Evolutionary conservation across 2,888 invertebrate species (phyloP).

Genomic region (Tetragonisca angustula): DNA sequence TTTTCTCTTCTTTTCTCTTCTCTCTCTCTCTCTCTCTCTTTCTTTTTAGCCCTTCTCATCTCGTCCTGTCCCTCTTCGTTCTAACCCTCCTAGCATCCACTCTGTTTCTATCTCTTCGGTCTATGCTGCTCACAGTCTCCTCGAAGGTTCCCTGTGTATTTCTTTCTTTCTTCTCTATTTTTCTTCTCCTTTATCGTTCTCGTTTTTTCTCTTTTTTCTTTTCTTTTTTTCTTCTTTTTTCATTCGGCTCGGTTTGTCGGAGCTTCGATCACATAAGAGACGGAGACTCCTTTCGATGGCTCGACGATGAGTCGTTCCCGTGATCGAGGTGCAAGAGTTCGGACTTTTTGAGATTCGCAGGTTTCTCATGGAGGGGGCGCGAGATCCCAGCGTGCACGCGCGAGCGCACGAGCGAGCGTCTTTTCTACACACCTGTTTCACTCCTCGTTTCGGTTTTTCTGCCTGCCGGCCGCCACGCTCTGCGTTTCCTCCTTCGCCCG

Average conservation of each 20-base stretch:
- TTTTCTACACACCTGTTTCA: conserved; percentile 33
- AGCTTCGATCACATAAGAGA: neutral
- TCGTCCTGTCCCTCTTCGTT: neutral
- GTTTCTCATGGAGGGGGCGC: neutral
- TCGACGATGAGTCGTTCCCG: conserved; percentile 5
- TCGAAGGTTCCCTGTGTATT: neutral
- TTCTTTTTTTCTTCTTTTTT: neutral
- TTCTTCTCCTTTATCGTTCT: neutral
- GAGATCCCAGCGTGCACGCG: neutral
- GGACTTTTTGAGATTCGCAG: conserved; percentile 33
- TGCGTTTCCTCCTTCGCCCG: conserved; percentile 2
- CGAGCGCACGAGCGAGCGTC: neutral
- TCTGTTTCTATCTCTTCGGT: neutral
- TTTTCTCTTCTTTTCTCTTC: neutral
- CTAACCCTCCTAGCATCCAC: neutral
- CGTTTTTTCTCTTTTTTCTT: neutral
- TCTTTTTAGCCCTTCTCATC: conserved; percentile 13
- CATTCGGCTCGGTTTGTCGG: neutral
- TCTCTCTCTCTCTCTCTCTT: too few species aligned
- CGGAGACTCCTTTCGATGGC: conserved; percentile 3
- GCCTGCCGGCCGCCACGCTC: conserved; percentile 18
- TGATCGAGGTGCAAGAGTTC: conserved; percentile 8
- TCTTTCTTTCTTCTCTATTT: neutral
- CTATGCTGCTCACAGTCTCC: neutral
- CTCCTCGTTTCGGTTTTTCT: conserved; percentile 44